Conservation (phyloP, 2,113 vertebrate species). For the Sebastes fasciatus region DNA sequence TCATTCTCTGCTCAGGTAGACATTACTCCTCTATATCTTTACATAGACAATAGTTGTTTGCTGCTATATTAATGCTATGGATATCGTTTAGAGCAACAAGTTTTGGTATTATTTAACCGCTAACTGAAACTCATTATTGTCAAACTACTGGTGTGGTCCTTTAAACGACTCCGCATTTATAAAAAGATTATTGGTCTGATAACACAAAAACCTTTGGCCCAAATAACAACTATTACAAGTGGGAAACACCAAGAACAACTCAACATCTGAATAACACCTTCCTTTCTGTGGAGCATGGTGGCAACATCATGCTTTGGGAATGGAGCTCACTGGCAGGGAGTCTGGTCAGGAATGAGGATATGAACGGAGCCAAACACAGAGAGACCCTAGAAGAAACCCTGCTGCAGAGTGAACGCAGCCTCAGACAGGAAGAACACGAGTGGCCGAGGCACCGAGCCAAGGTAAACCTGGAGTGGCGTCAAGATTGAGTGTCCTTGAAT, state of each 20-base stretch:
- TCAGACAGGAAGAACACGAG: constrained; percentile 45
- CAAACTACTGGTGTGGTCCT: not conserved
- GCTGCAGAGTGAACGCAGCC: constrained; percentile 13
- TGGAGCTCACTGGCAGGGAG: not conserved
- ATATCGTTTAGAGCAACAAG: not conserved
- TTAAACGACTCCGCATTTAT: not conserved
- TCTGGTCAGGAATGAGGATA: not conserved
- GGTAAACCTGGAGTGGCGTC: constrained; percentile 35
- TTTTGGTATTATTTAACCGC: not conserved
- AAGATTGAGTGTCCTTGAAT: constrained; percentile 50
- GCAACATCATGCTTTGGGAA: not conserved
- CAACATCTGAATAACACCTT: constrained; percentile 28
- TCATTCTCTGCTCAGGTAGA: no score
- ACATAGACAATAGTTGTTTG: no score
- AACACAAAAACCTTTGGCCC: not conserved
- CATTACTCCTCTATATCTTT: no score
- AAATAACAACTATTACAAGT: not conserved
- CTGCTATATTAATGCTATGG: no score
- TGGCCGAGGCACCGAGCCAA: constrained; percentile 42
- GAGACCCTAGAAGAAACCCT: constrained; percentile 24
- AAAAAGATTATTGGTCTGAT: constrained; percentile 11
- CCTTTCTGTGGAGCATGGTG: not conserved
- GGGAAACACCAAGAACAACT: not conserved
- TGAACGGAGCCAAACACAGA: not conserved
- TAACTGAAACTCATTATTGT: not conserved